Evolutionary conservation across 2,113 vertebrate species (phyloP).

Genomic region (Cavia aperea): DNA sequence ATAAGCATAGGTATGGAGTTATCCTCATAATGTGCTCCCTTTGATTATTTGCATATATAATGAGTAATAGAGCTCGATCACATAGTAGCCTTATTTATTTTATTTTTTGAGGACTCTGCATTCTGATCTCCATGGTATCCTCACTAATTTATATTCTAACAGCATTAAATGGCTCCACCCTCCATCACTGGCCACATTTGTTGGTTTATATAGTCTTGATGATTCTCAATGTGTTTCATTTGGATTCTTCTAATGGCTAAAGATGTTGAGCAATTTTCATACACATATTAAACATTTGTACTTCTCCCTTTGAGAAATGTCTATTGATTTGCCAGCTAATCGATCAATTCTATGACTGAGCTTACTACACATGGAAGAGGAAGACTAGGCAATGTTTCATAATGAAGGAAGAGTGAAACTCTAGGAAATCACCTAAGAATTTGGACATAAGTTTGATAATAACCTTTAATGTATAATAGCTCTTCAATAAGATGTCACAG

Average conservation of each 20-base stretch:
- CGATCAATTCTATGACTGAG: background rate
- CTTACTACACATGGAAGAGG: background rate
- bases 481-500: background rate
- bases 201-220: background rate
- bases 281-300: background rate
- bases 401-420: background rate
- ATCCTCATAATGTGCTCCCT: background rate
- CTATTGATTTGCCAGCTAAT: background rate
- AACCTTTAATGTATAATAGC: background rate
- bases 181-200: background rate
- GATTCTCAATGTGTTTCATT: background rate
- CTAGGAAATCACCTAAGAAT: background rate
- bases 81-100: background rate
- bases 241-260: background rate
- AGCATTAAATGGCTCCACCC: background rate
- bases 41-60: background rate
- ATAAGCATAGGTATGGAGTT: background rate
- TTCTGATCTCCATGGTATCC: background rate
- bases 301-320: background rate
- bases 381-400: background rate
- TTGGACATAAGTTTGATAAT: background rate
- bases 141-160: background rate
- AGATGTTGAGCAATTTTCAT: background rate
- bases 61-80: background rate
- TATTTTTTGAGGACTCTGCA: background rate